Percentiles rank a stretch among this genome's conserved stretches.
phyloP scores from a whole-genome alignment of 2,113 vertebrate genomes.

The Ploceus nigricollis region DNA sequence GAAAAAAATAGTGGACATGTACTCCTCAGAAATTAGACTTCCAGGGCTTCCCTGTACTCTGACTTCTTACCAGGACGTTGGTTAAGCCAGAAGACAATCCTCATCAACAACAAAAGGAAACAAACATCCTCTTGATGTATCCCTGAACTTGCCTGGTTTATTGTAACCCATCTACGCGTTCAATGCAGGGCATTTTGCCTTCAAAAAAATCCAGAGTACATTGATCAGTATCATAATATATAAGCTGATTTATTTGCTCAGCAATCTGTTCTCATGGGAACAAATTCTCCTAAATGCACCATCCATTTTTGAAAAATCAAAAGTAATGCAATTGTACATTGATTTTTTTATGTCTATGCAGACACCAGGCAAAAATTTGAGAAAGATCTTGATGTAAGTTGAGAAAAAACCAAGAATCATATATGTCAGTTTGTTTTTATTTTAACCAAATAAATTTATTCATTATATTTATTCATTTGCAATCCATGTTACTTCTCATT shows the following conservation, averaged over 20 bases:
- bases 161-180: not conserved
- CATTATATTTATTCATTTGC: not conserved
- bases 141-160: not conserved
- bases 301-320: constrained; percentile 32
- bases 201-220: not conserved
- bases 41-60: not conserved
- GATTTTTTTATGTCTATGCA: constrained; percentile 9
- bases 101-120: not conserved
- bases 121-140: not conserved
- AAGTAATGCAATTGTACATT: constrained; percentile 2
- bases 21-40: not conserved
- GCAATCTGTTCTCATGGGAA: constrained; percentile 54
- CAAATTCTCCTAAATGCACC: not conserved
- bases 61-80: not conserved
- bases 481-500: not conserved
- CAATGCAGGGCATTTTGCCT: not conserved
- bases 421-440: not conserved
- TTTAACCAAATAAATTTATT: not conserved
- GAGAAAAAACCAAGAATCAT: not conserved
- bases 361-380: not conserved
- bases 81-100: not conserved
- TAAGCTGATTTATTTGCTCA: not conserved
- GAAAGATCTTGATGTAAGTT: not conserved
- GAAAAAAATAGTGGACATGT: not conserved
- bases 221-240: not conserved